Percentiles rank a stretch among this genome's conserved stretches.
Evolutionary conservation across 92 coral and sea anemone species (phyloP).

Genomic region (Blastomussa wellsi): DNA sequence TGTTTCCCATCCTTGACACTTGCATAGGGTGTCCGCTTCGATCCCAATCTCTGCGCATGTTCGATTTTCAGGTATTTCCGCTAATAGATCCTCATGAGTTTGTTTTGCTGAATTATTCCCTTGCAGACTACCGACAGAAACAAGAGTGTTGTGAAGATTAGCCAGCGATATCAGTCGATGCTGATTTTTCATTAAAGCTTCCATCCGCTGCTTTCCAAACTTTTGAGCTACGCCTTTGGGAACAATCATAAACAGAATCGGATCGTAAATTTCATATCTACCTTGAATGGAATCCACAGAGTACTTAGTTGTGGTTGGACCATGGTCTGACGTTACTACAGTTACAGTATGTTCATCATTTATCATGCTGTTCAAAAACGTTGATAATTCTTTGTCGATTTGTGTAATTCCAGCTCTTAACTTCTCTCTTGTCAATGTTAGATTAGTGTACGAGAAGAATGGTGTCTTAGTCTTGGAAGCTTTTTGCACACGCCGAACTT

Average conservation of each 20-base stretch:
- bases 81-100: slow-evolving; percentile 38
- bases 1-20: slow-evolving; percentile 53
- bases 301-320: slow-evolving; percentile 64
- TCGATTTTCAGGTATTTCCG: slow-evolving; percentile 49
- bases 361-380: slow-evolving; percentile 54
- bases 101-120: background rate
- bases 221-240: slow-evolving; percentile 52
- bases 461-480: slow-evolving; percentile 35
- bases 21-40: slow-evolving; percentile 40
- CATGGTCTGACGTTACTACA: slow-evolving; percentile 68
- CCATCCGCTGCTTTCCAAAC: slow-evolving; percentile 50
- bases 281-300: slow-evolving; percentile 50
- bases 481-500: background rate
- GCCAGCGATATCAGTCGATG: slow-evolving; percentile 40
- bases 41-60: slow-evolving; percentile 43
- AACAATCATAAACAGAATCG: slow-evolving; percentile 60
- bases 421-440: slow-evolving; percentile 50
- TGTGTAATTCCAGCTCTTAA: slow-evolving; percentile 54
- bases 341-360: slow-evolving; percentile 56
- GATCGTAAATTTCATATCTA: slow-evolving; percentile 52
- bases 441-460: slow-evolving; percentile 53
- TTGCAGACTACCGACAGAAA: slow-evolving; percentile 27
- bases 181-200: slow-evolving; percentile 51
- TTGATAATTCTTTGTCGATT: slow-evolving; percentile 51
- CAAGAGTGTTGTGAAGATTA: slow-evolving; percentile 53